Evolutionary conservation across 2,797 vertebrate species (phyloP), one percentile per base, ranked within the genome.

Genomic region (Phylloscopus collybita): DNA sequence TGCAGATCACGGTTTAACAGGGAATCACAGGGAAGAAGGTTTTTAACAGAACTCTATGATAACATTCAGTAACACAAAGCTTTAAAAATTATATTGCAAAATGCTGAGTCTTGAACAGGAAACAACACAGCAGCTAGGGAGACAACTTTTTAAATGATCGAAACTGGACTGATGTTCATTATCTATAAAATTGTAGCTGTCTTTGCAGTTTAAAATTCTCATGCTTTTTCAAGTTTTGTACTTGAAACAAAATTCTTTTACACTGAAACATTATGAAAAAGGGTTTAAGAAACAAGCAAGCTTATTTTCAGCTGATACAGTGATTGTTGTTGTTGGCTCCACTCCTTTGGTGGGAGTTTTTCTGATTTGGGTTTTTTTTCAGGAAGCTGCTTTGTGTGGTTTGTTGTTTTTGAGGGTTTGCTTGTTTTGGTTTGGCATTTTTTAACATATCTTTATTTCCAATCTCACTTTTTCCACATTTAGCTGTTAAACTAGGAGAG

Each of bases 21-120:
- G 62, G 92, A 92, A 91, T 69, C 56, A 64, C 60, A 81, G 42
- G 32, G 54, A 80, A 90, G 54, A 5, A 50, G 29, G 51, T 29
- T 85, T 78, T 90, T 66, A 90, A 88, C 10, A 49, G 44, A 82
- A 49, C 22, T 44, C 47, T 45, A 19, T 16, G 53, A 90, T 66
- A 93, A 79, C 62, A 60, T 75, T 40, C 54, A 60, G 27, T 6
- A 78, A 67, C 64, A 88, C 29, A 80, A 94, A 94, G 71, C 36
- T 60, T 66, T 67, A 62, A 56, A 87, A 81, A 85, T 47, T 70
- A 49, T 83, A 34, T 45, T 51, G 47, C 59, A 74, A 78, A 83
- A n/a, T 13, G 66, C 82, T 71, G 73, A 90, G 49, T 66, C 61
- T 49, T 53, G 34, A 90, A 49, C n/a, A 80, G 74, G 42, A 51